Percentiles rank a stretch among this genome's conserved stretches.
Evolutionary conservation across 2,797 vertebrate species (phyloP).

Genomic region (Chiloscyllium punctatum): DNA sequence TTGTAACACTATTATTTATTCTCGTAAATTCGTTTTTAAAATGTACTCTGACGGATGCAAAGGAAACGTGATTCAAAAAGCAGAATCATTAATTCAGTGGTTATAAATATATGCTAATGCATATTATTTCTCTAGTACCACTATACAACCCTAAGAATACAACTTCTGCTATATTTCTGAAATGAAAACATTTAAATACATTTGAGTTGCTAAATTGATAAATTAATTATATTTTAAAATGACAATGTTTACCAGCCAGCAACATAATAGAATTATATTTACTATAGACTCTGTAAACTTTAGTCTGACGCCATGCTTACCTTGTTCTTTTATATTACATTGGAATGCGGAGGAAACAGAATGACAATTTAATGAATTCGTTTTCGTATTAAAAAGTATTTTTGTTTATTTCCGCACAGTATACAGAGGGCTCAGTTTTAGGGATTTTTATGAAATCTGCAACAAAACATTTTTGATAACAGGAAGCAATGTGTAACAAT

Average conservation of each 20-base stretch:
- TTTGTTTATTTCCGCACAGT: not conserved
- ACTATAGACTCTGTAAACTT: not conserved
- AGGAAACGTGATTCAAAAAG: no score
- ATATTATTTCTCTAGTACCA: not conserved
- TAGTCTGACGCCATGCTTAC: not conserved
- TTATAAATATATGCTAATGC: not conserved
- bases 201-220: not conserved
- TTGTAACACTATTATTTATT: no score
- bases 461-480: not conserved
- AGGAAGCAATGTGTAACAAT: not conserved
- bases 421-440: not conserved
- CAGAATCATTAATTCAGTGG: not conserved
- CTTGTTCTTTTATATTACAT: not conserved
- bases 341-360: not conserved
- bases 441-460: not conserved
- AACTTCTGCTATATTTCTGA: not conserved
- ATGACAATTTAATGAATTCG: not conserved
- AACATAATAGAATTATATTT: not conserved
- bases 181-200: not conserved
- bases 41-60: no score
- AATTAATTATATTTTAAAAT: not conserved
- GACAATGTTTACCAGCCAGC: not conserved
- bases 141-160: not conserved
- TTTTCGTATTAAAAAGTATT: not conserved
- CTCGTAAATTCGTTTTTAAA: no score